phyloP scores from a whole-genome alignment of 1,140 invertebrate species.

The Trichogramma pretiosum region DNA sequence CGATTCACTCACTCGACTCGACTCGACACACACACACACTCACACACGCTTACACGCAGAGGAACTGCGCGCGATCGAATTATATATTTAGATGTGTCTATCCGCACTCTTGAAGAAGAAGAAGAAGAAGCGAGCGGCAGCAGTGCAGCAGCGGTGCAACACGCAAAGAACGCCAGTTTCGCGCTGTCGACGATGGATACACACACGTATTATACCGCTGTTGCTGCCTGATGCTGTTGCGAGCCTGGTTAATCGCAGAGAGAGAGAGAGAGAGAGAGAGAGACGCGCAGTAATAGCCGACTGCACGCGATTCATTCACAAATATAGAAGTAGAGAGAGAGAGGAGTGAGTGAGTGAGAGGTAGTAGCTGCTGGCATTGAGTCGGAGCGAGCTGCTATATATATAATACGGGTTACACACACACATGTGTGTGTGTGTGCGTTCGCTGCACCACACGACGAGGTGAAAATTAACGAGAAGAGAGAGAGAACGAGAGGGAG shows the following conservation, averaged over 20 bases:
- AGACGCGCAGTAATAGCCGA: constrained; percentile 19
- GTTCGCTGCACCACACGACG: no score
- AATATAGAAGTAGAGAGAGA: constrained; percentile 15
- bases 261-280: constrained; percentile 2
- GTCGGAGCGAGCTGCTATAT: background rate
- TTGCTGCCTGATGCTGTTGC: no score
- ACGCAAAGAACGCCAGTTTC: background rate
- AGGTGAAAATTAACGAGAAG: background rate
- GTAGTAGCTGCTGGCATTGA: background rate
- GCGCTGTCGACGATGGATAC: background rate
- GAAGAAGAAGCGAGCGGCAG: background rate
- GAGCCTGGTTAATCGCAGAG: background rate
- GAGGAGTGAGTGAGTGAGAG: background rate
- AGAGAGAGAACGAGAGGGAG: background rate
- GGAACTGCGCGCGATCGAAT: no score
- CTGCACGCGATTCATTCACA: constrained; percentile 35
- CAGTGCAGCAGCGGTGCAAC: background rate
- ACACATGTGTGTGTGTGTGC: no score
- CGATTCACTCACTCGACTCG: no score
- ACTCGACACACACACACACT: no score
- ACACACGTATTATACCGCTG: background rate
- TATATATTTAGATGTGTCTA: no score
- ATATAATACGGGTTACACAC: no score
- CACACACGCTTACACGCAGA: no score
- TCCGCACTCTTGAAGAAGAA: background rate